Percentiles rank a stretch among this genome's conserved stretches.
Evolutionary conservation across 1,140 invertebrate species (phyloP).

Genomic region (Bombus haemorrhoidalis): DNA sequence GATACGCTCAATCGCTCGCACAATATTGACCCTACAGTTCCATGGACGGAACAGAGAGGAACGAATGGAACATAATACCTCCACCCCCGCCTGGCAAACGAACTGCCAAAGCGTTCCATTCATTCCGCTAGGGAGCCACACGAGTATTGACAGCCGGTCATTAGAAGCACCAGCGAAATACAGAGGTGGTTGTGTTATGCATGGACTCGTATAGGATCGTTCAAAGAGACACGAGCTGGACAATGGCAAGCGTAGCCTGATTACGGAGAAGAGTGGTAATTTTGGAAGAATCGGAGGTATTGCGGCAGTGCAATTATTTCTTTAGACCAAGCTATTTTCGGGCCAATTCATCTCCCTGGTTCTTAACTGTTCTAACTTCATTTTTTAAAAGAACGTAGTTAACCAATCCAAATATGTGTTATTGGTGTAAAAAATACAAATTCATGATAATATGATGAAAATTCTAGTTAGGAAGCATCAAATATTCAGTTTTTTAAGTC

Average conservation of each 20-base stretch:
- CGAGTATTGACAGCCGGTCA: conserved; percentile 69
- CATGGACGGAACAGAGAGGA: conserved; percentile 41
- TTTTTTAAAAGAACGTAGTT: too few relatives aligned
- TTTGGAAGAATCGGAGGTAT: background rate
- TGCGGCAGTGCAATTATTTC: too few relatives aligned
- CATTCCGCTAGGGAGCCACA: conserved; percentile 38
- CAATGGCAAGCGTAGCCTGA: background rate
- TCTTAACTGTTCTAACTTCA: too few relatives aligned
- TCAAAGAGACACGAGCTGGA: background rate
- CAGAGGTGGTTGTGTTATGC: background rate
- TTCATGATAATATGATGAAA: too few relatives aligned
- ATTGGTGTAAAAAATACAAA: too few relatives aligned
- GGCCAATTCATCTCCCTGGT: too few relatives aligned
- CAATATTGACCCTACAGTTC: conserved; percentile 66
- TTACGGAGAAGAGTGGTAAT: background rate
- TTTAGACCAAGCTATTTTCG: too few relatives aligned
- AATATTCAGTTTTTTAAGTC: too few relatives aligned
- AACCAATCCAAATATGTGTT: too few relatives aligned
- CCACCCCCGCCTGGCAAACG: conserved; percentile 59
- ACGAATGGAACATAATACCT: conserved; percentile 61
- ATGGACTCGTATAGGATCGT: background rate
- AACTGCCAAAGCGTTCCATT: conserved; percentile 62
- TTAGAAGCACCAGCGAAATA: conserved; percentile 49
- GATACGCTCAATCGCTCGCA: conserved; percentile 67
- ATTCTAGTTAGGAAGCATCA: too few relatives aligned